Base-by-base conservation (phyloP, 1,140 invertebrate species). In the Aleiodes sp. region DNA sequence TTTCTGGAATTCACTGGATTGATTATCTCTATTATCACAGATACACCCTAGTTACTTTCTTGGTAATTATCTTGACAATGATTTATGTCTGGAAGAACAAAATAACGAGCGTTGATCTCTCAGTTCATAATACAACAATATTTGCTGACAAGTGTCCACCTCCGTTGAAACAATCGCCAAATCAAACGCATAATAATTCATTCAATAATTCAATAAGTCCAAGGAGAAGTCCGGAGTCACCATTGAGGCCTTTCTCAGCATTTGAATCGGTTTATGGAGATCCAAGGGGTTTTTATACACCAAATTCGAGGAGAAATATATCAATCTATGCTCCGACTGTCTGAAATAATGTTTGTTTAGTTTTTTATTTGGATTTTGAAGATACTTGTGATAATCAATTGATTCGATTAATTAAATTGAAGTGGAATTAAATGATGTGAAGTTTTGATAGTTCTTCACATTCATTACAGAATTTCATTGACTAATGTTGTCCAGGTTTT, bases 111-210 rank as follows among this genome's bases (percentile, higher is more conserved):
- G 75, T 80, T 1, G 80, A 85, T 60, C 72, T 85, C 24, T 76
- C 80, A 8, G 70, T 85, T 2, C 84, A 74, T 26, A 86, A 86
- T 60, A 82, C 70, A 71, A 71, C 52, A 39, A 70, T 85, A 57
- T 85, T 84, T 73, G 84, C 77, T 68, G 82, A 85, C n/a, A 84
- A 82, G 70, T 83, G 80, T 76, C 77, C 81, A 70, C 78, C 82
- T 0, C 77, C 80, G 19, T 56, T 83, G 10, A 84, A 78, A 69
- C 84, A 79, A 39, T 64, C 67, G 31, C 77, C 78, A 43, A 68
- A 35, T 31, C 67, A 69, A 9, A 10, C n/a, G 3, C 21, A 41
- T 9, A 39, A 63, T 63, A 35, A 77, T 2, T 65, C 76, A 4
- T 73, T 79, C 8, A 76, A 75, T 52, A 65, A 61, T 35, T 78